Evolutionary conservation across 2,888 invertebrate genomes (phyloP), one percentile per base, ranked within the genome.

Genomic region (Charanyca ferruginea): DNA sequence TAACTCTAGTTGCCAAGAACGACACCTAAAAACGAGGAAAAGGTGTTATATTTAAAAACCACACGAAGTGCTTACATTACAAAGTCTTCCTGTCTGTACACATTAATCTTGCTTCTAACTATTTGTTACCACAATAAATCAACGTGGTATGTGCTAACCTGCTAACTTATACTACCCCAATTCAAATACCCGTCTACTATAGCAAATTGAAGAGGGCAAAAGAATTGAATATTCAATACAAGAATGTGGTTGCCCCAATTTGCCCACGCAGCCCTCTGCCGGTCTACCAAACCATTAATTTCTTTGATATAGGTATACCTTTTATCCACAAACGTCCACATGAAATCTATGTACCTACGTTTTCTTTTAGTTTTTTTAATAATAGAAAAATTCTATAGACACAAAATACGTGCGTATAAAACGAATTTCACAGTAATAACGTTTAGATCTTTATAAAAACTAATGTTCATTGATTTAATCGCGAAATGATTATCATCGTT

Each of bases 221-320:
- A 73, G 58, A 63, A 65, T 71, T 74, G 75, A 80, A 78, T 77
- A 74, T 77, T 77, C 73, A 77, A 66, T 67, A 77, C 67, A 74
- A 68, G 70, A 71, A 75, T 77, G 61, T 71, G 63, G 67, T 76
- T 64, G 52, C 48, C 59, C 62, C 61, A 77, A 65, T 69, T 76
- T 65, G 65, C 41, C 42, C 62, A 38, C 54, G 52, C 62, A 45
- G 63, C 20, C 41, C 52, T 41, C 62, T 18, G 52, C 52, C 41
- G 62, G 48, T 16, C 51, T 51, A 49, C 59, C 38, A 9, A 69
- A 60, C 75, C 81, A 80, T 80, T 78, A 67, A 67, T 80, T 69
- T 80, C 58, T 69, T 72, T 80, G 80, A 80, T 72, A 63, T 66
- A 80, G 78, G 66, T 70, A 47, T 45, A 65, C 53, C 72, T 68